Percentiles rank a stretch among this genome's conserved stretches.
Evolutionary conservation across 2,797 vertebrate species (phyloP).

Genomic region (Periophthalmus magnuspinnatus): DNA sequence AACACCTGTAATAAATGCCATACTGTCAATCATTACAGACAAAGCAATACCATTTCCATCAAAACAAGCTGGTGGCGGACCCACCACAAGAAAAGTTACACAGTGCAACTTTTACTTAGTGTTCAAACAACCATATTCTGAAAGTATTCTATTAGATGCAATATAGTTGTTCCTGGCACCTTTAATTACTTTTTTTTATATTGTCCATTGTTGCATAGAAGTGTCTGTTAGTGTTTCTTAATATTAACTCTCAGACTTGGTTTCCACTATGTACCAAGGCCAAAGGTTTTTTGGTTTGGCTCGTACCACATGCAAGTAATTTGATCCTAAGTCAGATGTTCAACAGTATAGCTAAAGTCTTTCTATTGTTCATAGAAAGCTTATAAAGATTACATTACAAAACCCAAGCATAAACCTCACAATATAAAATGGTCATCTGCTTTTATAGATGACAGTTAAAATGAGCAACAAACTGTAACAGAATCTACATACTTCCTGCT

Average conservation of each 20-base stretch:
- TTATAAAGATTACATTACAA: not conserved
- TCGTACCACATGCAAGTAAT: no score
- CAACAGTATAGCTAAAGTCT: not conserved
- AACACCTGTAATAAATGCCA: not conserved
- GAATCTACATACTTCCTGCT: not conserved
- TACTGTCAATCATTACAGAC: not conserved
- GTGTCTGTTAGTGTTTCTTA: not conserved
- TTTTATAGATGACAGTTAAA: constrained; percentile 2
- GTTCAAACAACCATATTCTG: no score
- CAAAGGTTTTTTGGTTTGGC: no score
- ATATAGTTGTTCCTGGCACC: no score
- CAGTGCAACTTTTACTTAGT: no score
- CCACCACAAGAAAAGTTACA: no score
- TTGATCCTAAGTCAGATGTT: no score
- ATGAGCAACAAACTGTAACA: not conserved
- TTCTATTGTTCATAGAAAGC: no score
- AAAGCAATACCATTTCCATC: no score
- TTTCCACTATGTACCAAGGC: not conserved
- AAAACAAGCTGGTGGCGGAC: no score
- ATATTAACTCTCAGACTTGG: not conserved
- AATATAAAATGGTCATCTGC: constrained; percentile 2
- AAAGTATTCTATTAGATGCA: no score
- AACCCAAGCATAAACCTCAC: not conserved
- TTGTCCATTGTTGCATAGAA: not conserved
- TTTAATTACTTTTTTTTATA: no score